phyloP scores from a whole-genome alignment of 2,888 invertebrate genomes.

The Caenorhabditis sp. region DNA sequence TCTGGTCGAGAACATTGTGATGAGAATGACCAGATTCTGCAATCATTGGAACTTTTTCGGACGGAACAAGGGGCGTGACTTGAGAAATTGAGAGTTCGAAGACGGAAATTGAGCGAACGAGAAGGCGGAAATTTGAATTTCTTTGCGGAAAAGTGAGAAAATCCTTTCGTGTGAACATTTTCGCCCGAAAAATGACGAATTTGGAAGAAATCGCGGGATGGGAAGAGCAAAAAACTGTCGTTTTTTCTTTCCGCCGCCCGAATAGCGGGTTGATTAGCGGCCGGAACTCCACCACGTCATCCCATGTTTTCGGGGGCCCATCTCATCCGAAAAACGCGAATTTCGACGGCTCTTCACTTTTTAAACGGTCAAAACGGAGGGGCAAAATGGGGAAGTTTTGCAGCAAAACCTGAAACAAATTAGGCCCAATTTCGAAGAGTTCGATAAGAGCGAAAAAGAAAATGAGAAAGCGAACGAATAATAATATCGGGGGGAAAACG shows the following conservation, averaged over 20 bases:
- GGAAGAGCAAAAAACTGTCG: background rate
- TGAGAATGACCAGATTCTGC: background rate
- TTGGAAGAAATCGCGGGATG: background rate
- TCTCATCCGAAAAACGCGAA: too few relatives aligned
- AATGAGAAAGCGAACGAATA: too few relatives aligned
- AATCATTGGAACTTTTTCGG: background rate
- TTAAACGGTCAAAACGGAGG: too few relatives aligned
- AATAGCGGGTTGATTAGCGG: constrained; percentile 34
- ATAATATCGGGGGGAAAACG: too few relatives aligned
- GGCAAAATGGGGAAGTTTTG: too few relatives aligned
- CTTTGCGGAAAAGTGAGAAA: background rate
- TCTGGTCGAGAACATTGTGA: constrained; percentile 53
- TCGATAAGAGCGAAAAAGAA: too few relatives aligned
- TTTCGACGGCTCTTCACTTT: too few relatives aligned
- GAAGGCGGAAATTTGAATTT: constrained; percentile 4
- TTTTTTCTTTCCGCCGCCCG: background rate
- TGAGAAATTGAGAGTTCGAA: background rate
- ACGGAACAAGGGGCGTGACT: too few relatives aligned
- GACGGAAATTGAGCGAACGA: too few relatives aligned
- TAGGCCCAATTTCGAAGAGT: too few relatives aligned
- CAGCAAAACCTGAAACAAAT: too few relatives aligned
- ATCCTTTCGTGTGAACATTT: background rate
- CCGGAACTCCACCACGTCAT: constrained; percentile 39
- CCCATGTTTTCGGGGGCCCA: too few relatives aligned
- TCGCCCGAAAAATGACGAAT: background rate